Evolutionary conservation across 1,140 invertebrate genomes (phyloP), one percentile per base, ranked within the genome.

Genomic region (Drosophila pruinosa): DNA sequence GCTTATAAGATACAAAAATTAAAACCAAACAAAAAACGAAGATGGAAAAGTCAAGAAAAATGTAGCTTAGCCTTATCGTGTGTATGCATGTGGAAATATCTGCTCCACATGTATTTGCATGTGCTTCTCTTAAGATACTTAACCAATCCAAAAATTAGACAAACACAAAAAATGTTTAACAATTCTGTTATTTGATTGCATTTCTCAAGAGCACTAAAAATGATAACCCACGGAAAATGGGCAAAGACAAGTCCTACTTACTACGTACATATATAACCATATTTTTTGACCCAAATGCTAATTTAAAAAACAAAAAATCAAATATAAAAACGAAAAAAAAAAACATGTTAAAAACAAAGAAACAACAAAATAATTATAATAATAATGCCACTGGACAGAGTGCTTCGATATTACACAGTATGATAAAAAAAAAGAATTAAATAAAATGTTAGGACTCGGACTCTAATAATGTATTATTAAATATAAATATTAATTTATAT

Each of bases 401-500:
- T 86, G 80, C 80, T 83, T 83, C 80, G 81, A 86, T 83, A 83
- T 76, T 83, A 83, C 59, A 63, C 80, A 78, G 76, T 79, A 83
- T 85, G 75, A 78, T 78, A 28, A 53, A 73, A 62, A 24, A 34
- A 34, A 41, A 53, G 7, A 34, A 15, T 5, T 54, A 68, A 26
- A 36, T 43, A 45, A 75, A 68, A 61, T 79, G 79, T 83, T 86
- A 86, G 80, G 77, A 80, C 63, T 75, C 70, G 72, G 45, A 85
- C 75, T 83, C 59, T 83, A 83, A 80, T 83, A 73, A 80, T 86
- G 80, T 83, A 83, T 83, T 83, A 83, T 86, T 83, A 80, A 83
- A 83, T 86, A 86, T 83, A 83, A 85, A 83, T 83, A 68, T 68
- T 83, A 86, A 83, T 85, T 83, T 83, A 86, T 83, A 83, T 86